A percentile compares a stretch with the other conserved stretches of the same genome.
Conservation (phyloP, 2,113 vertebrate species). For the Struthidea cinerea region DNA sequence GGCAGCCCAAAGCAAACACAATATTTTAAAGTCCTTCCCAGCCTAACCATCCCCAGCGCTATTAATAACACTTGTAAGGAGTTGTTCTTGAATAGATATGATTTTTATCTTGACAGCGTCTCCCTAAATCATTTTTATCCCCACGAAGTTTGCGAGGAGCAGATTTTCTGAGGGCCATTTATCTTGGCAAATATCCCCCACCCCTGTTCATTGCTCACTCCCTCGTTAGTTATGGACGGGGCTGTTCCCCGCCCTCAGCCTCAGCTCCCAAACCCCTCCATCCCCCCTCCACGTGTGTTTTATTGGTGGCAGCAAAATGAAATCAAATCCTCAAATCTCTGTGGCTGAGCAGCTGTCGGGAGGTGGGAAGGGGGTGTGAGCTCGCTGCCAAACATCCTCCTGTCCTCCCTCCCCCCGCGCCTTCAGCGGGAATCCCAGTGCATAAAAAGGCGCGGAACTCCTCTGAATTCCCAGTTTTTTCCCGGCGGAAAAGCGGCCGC, state of each 20-base stretch:
- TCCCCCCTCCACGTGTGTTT: background rate
- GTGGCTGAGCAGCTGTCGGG: background rate
- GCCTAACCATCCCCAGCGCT: background rate
- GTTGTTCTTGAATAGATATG: conserved; percentile 46
- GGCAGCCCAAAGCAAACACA: background rate
- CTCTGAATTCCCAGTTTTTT: background rate
- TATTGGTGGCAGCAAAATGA: background rate
- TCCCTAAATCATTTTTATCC: conserved; percentile 57
- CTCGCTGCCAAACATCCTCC: background rate
- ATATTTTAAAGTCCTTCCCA: conserved; percentile 31
- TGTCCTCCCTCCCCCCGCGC: background rate
- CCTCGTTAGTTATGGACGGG: background rate
- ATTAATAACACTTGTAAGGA: conserved; percentile 55
- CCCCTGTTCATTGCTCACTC: background rate
- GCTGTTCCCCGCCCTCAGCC: background rate
- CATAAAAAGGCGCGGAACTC: background rate
- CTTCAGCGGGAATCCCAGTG: background rate
- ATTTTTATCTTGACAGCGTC: conserved; percentile 49
- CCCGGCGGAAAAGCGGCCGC: background rate
- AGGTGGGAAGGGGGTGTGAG: background rate
- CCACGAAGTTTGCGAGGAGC: background rate
- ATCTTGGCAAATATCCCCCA: background rate
- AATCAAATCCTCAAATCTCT: background rate
- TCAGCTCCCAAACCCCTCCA: background rate
- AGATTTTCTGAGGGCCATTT: background rate